Base-by-base conservation (phyloP, 1,140 invertebrate genomes). In the Bombus difficillimus region DNA sequence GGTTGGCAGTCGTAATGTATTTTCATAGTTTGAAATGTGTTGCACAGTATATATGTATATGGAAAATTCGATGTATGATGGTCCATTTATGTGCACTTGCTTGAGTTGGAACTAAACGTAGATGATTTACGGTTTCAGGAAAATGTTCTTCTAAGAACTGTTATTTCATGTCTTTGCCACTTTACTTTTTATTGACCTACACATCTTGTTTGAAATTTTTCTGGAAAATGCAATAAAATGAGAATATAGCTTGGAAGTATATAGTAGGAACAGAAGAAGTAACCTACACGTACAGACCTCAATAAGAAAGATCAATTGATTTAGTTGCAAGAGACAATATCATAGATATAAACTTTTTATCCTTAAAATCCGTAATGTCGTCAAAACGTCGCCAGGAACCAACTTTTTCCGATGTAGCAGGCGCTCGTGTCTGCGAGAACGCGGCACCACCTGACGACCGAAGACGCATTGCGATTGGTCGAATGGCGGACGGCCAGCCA, bases 401-500 rank as follows among this genome's bases (percentile, higher is more conserved):
- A 83, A 83, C 77, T 77, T 88, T 83, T 84, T 80, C 34, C 69
- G 39, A 12, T 41, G 69, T 79, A 64, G 15, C 78, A 57, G 10
- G 28, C 57, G 32, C 2, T 71, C 22, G 47, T 73, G 57, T 43
- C 25, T 22, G 43, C 57, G 37, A 64, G 32, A 75, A 22, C 68
- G 74, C 53, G 73, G 69, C 62, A 80, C 68, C 83, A 47, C 83
- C 68, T 81, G 82, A 78, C 37, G 43, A 86, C 32, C 41, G 41
- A 73, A 25, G 47, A 32, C 28, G 22, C 8, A 68, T 47, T 34
- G 72, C 43, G 74, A 89, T 89, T 88, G 88, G 88, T n/a, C 39
- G 68, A 1, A 3, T 13, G 8, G 28, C 18, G 34, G 15, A 9
- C 5, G 43, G 10, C 28, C 43, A 47, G 37, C 88, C 88, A 89